Evolutionary conservation across 1,140 invertebrate species (phyloP).

Genomic region (Saccostrea cuccullata): DNA sequence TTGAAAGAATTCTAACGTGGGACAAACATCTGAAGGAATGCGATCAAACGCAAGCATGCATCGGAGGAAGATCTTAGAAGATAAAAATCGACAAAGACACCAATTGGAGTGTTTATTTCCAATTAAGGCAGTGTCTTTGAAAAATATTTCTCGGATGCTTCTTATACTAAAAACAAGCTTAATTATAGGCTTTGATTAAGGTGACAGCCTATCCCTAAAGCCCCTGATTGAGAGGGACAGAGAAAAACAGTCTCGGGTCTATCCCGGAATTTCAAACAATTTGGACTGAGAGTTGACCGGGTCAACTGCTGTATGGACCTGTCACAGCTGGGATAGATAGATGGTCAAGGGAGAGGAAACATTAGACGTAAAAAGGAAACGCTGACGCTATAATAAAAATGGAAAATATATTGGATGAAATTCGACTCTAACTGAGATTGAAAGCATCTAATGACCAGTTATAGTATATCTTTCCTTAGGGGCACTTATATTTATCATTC

Average conservation of each 20-base stretch:
- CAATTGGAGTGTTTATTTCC: slow-evolving; percentile 12
- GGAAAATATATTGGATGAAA: neutral
- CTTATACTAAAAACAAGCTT: neutral
- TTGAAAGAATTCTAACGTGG: neutral
- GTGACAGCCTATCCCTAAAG: neutral
- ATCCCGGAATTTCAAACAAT: slow-evolving; percentile 12
- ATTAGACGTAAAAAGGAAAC: neutral
- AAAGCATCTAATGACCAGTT: neutral
- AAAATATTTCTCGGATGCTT: neutral
- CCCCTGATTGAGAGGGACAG: neutral
- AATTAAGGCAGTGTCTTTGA: slow-evolving; percentile 1
- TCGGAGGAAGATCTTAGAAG: neutral
- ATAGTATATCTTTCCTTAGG: neutral
- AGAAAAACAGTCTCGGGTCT: neutral
- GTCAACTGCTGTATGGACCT: slow-evolving; percentile 9
- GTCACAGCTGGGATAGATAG: neutral
- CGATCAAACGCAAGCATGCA: slow-evolving; percentile 1
- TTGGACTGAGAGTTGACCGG: neutral
- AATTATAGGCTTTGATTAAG: neutral
- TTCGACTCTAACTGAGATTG: neutral
- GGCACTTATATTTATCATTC: neutral
- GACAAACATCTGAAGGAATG: slow-evolving; percentile 16
- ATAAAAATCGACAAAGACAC: slow-evolving; percentile 1
- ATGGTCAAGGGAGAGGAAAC: slow-evolving; percentile 4
- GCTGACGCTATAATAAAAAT: neutral